A percentile compares a stretch with the other conserved stretches of the same genome.
These are phyloP conservation scores for Mastacembelus armatus DNA, from an alignment of 2,797 vertebrate species.

Conservation along the genomic window DNA sequence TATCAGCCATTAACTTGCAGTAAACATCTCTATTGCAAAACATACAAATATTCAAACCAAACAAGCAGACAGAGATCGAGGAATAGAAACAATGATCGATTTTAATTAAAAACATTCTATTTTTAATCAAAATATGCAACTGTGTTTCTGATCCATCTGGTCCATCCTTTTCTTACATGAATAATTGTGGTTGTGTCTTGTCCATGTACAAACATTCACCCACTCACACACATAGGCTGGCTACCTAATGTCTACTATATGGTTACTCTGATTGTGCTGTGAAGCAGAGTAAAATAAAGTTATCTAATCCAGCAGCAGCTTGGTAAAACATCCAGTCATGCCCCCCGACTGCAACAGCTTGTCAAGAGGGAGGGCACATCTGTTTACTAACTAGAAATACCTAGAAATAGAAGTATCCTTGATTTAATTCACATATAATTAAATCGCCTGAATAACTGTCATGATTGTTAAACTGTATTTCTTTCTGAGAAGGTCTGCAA, in stretches of 20 bases:
- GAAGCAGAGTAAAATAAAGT: conserved; percentile 66
- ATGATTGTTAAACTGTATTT: conserved; percentile 37
- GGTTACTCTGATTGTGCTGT: conserved; percentile 70
- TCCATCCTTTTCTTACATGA: conserved; percentile 54
- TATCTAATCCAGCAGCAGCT: conserved; percentile 57
- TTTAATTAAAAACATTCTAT: conserved; percentile 85
- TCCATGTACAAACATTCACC: conserved; percentile 43
- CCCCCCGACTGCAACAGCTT: neutral
- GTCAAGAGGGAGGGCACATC: conserved; percentile 27
- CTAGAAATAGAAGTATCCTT: conserved; percentile 21
- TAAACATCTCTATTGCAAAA: neutral
- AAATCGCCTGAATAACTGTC: conserved; percentile 35
- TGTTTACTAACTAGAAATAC: conserved; percentile 23
- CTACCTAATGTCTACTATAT: conserved; percentile 55
- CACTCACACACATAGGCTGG: conserved; percentile 33
- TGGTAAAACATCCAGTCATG: conserved; percentile 31
- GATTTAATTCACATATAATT: conserved; percentile 34
- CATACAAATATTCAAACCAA: conserved; percentile 9
- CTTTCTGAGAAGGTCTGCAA: conserved; percentile 19
- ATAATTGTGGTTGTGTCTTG: conserved; percentile 52
- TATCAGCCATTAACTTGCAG: neutral
- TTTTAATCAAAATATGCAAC: conserved; percentile 85
- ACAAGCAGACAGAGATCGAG: conserved; percentile 36
- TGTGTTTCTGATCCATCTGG: conserved; percentile 62
- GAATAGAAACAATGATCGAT: conserved; percentile 76